These are phyloP conservation scores for Choloepus hoffmanni DNA, from an alignment of 2,113 vertebrate genomes.

Conservation along the genomic window DNA sequence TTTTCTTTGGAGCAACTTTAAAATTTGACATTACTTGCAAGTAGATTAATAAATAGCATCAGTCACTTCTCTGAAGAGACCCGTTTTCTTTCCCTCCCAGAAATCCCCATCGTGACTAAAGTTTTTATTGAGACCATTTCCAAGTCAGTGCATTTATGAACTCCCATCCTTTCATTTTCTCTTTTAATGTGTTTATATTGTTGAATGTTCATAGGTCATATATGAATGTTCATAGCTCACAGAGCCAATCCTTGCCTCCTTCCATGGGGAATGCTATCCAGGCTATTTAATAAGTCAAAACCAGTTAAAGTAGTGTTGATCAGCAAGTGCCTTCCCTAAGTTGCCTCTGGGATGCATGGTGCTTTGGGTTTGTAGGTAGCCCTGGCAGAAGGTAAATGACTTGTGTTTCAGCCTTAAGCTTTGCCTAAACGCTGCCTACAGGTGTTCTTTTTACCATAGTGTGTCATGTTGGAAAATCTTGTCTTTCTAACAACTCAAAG, in stretches of 20 bases:
- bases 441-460: neutral
- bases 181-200: conserved; percentile 39
- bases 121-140: conserved; percentile 79
- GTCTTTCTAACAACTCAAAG: neutral
- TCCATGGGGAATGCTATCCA: neutral
- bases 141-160: conserved; percentile 70
- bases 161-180: neutral
- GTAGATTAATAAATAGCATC: conserved; percentile 84
- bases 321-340: neutral
- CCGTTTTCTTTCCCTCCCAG: conserved; percentile 67
- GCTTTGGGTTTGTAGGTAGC: conserved; percentile 4
- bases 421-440: neutral
- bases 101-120: conserved; percentile 82
- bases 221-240: conserved; percentile 37
- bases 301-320: neutral
- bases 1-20: conserved; percentile 83
- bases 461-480: neutral
- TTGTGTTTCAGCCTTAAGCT: conserved; percentile 51
- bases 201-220: conserved; percentile 16
- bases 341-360: neutral
- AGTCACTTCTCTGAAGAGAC: conserved; percentile 77
- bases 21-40: conserved; percentile 82
- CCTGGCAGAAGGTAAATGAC: neutral
- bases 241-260: neutral
- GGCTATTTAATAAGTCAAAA: conserved; percentile 32